Base-by-base conservation (phyloP, 1,140 invertebrate genomes). In the Nasonia vitripennis region DNA sequence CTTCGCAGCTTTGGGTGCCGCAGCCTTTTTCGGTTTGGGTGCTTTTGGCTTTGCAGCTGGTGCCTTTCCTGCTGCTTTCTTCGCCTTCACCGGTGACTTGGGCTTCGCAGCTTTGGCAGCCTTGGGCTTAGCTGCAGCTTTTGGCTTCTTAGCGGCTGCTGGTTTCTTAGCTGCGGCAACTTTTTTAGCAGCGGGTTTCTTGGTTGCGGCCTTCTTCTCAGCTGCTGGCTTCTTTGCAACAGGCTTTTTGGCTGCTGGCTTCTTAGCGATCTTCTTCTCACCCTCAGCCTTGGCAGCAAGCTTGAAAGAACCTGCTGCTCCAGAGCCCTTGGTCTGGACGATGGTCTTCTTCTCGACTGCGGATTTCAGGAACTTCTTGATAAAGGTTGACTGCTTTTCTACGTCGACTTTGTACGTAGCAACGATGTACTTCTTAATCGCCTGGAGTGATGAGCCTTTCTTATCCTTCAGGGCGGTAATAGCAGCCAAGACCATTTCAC, bases 341-440 rank as follows among this genome's bases (percentile, higher is more conserved):
- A 95, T 87, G 6, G 91, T 89, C 45, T 95, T 95, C 41, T 92
- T 92, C 34, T 92, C 92, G 73, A 95, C 94, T 62, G 95, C 94
- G 79, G 90, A 90, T 89, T 95, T 95, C 85, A 95, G 87, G 86
- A 94, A 95, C 84, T 95, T 95, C 85, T 94, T 94, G 87, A 95
- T 95, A 92, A 95, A 95, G 17, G 94, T 94, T 5, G 94, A 93
- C 85, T 94, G 87, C 90, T 94, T 95, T 83, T 95, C 94, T 48
- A 93, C 92, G 90, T 95, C 95, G 31, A 95, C 91, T 79, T 94
- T 95, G 92, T 95, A 95, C 83, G 93, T 94, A 11, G 93, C 91
- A 71, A 92, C 89, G 74, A 95, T 94, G 90, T 95, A 95, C 89
- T 95, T 95, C 89, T 95, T 95, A 89, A 95, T 95, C 17, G 95